Conservation (phyloP, 1,140 invertebrate species). For the Cardiocondyla obscurior region DNA sequence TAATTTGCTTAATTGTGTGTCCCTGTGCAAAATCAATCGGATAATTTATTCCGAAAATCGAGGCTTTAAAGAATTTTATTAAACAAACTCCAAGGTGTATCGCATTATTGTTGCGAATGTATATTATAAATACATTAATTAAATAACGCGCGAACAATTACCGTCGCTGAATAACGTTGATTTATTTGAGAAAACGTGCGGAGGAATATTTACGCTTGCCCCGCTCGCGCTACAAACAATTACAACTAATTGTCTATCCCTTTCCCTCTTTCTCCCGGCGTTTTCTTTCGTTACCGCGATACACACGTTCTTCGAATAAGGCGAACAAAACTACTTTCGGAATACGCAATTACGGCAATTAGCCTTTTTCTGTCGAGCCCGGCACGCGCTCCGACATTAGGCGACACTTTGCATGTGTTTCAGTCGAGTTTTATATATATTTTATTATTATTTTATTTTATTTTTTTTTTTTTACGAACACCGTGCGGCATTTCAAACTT, state of each 20-base stretch:
- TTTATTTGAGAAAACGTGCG: neutral
- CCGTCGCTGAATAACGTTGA: neutral
- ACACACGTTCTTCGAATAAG: neutral
- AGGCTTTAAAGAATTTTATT: neutral
- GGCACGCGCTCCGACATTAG: neutral
- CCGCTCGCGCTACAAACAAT: neutral
- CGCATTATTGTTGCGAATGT: neutral
- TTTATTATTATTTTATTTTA: no score
- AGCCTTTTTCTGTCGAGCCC: neutral
- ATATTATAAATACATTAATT: neutral
- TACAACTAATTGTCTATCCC: neutral
- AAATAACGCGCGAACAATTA: neutral
- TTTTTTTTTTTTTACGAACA: neutral
- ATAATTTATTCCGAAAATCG: neutral
- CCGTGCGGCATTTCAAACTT: neutral
- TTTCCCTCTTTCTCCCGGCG: neutral
- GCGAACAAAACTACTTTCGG: neutral
- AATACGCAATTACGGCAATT: neutral
- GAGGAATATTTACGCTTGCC: neutral
- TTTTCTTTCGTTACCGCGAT: no score
- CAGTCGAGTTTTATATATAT: neutral
- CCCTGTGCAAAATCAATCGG: neutral
- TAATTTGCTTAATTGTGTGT: slow-evolving; percentile 36
- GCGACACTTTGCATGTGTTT: no score
- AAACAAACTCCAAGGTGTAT: neutral